These are phyloP conservation scores for Sander lucioperca DNA, from an alignment of 2,113 vertebrate species.

Conservation along the genomic window DNA sequence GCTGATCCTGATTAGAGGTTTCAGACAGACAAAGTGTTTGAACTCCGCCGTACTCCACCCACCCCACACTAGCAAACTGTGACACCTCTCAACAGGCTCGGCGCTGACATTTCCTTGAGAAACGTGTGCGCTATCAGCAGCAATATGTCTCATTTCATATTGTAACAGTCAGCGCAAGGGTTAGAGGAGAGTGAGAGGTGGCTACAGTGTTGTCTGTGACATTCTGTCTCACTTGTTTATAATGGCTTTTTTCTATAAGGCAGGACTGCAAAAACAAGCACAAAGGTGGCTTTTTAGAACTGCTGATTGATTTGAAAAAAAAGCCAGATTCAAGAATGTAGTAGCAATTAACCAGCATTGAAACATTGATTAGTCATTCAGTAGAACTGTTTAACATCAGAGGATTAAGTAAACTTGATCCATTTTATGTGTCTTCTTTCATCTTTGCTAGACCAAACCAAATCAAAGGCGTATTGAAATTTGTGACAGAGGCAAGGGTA, in stretches of 20 bases:
- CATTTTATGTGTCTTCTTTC: constrained; percentile 56
- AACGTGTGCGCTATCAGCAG: constrained; percentile 69
- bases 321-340: constrained; percentile 50
- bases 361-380: constrained; percentile 63
- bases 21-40: constrained; percentile 66
- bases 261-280: constrained; percentile 42
- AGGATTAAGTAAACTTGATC: constrained; percentile 42
- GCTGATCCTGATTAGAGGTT: constrained; percentile 71
- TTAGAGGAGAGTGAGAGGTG: constrained; percentile 42
- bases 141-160: constrained; percentile 72
- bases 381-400: constrained; percentile 62
- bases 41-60: constrained; percentile 25
- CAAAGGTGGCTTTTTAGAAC: constrained; percentile 44
- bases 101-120: constrained; percentile 77
- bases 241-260: constrained; percentile 39
- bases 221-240: constrained; percentile 67
- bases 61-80: constrained; percentile 9
- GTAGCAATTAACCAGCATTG: constrained; percentile 67
- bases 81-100: constrained; percentile 67
- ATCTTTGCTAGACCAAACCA: constrained; percentile 49
- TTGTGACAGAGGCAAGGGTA: background rate
- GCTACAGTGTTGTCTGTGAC: constrained; percentile 55
- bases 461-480: constrained; percentile 41
- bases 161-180: constrained; percentile 50
- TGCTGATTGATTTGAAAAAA: constrained; percentile 62